Evolutionary conservation across 2,888 invertebrate species (phyloP).

Genomic region (Xanthorhoe spadicearia): DNA sequence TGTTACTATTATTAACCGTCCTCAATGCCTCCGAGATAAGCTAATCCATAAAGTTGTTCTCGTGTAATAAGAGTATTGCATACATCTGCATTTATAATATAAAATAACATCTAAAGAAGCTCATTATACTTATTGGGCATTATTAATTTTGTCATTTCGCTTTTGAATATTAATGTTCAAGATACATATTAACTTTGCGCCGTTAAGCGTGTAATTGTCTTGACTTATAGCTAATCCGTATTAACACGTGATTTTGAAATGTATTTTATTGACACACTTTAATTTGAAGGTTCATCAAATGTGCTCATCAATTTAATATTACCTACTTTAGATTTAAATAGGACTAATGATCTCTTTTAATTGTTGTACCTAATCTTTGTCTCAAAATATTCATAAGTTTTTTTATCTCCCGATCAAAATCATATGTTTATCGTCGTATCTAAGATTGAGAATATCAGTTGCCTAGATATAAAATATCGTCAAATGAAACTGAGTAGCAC

Average conservation of each 20-base stretch:
- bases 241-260: conserved; percentile 23
- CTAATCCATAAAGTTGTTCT: conserved; percentile 67
- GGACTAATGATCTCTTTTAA: not conserved
- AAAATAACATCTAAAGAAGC: conserved; percentile 50
- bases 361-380: not conserved
- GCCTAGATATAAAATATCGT: conserved; percentile 5
- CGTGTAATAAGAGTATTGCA: conserved; percentile 60
- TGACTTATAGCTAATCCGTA: conserved; percentile 33
- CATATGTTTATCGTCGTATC: not conserved
- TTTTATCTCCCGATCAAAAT: not conserved
- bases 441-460: conserved; percentile 9
- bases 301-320: not conserved
- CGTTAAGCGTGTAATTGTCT: conserved; percentile 38
- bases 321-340: not conserved
- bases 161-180: conserved; percentile 47
- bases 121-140: conserved; percentile 56
- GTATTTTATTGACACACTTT: not conserved
- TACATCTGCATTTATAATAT: conserved; percentile 45
- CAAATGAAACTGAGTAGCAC: conserved; percentile 38
- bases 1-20: conserved; percentile 71
- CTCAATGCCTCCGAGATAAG: conserved; percentile 60
- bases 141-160: conserved; percentile 52
- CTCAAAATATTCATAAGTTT: not conserved
- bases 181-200: conserved; percentile 40
- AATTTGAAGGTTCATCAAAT: conserved; percentile 10